phyloP scores from a whole-genome alignment of 2,888 invertebrate genomes.

The Hemaris fuciformis region DNA sequence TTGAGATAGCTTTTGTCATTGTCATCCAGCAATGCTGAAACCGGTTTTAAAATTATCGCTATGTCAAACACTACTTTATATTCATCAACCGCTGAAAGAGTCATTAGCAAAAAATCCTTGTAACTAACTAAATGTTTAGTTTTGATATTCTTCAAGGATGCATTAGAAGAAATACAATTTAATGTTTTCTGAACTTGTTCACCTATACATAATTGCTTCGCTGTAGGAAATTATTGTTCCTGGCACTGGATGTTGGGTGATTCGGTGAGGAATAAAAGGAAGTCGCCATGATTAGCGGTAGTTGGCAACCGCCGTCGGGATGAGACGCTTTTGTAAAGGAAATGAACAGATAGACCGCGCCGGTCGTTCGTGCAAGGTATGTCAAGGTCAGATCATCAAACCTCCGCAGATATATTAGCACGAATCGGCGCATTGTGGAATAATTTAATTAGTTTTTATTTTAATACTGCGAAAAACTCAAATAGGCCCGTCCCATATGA shows the following conservation, averaged over 20 bases:
- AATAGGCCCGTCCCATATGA: too few species aligned
- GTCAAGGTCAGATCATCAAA: background rate
- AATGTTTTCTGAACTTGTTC: too few species aligned
- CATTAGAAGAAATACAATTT: too few species aligned
- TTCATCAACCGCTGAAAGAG: too few species aligned
- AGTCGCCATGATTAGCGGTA: constrained; percentile 16
- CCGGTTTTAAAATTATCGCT: too few species aligned
- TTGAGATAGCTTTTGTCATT: too few species aligned
- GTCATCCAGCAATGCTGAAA: too few species aligned
- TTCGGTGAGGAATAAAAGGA: constrained; percentile 4
- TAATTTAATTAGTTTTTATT: background rate
- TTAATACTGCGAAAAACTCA: too few species aligned
- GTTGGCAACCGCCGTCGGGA: constrained; percentile 7
- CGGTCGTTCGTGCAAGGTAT: constrained; percentile 11
- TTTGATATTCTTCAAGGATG: too few species aligned
- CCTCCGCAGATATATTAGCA: background rate
- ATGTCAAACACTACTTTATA: too few species aligned
- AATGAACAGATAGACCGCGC: constrained; percentile 24
- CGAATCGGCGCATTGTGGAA: background rate
- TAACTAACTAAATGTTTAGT: too few species aligned
- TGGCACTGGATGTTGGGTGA: constrained; percentile 1
- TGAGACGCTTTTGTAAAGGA: constrained; percentile 15
- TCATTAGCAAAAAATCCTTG: too few species aligned
- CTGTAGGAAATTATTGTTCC: constrained; percentile 10
- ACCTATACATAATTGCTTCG: background rate